phyloP scores from a whole-genome alignment of 1,140 invertebrate species.

The Chymomyza costata region DNA sequence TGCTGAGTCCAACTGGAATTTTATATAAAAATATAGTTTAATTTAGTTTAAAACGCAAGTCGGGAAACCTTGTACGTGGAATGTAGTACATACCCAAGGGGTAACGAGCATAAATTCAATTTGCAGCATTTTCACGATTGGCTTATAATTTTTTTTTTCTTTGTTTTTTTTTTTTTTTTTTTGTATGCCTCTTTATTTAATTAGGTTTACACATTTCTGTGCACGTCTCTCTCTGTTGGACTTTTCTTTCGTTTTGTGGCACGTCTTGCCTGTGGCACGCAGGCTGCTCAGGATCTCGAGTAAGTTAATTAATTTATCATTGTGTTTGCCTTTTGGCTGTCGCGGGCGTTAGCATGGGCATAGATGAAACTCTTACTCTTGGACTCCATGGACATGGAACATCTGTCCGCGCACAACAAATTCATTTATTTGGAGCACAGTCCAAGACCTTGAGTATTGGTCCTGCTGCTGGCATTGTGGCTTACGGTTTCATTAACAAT shows the following conservation, averaged over 20 bases:
- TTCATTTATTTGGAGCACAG: conserved; percentile 34
- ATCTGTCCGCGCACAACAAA: conserved; percentile 30
- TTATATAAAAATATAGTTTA: too few relatives aligned
- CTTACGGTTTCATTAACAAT: conserved; percentile 44
- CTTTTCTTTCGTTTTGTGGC: conserved; percentile 14
- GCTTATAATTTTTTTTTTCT: not conserved
- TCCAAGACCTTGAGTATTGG: too few relatives aligned
- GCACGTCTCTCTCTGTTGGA: conserved; percentile 39
- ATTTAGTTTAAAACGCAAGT: too few relatives aligned
- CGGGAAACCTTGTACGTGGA: too few relatives aligned
- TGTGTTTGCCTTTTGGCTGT: conserved; percentile 38
- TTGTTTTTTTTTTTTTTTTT: too few relatives aligned
- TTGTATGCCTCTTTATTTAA: conserved; percentile 22
- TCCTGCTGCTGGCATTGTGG: conserved; percentile 4
- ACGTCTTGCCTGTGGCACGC: too few relatives aligned
- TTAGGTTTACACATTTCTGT: conserved; percentile 39
- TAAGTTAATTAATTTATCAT: conserved; percentile 64
- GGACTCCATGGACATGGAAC: conserved; percentile 45
- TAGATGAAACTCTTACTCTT: too few relatives aligned
- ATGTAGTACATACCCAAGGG: too few relatives aligned
- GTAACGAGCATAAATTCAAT: too few relatives aligned
- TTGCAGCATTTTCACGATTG: too few relatives aligned
- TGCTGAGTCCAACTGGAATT: too few relatives aligned
- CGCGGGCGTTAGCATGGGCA: not conserved
- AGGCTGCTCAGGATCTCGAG: not conserved